Evolutionary conservation across 1,140 invertebrate species (phyloP).

Genomic region (Drosophila murphyi): DNA sequence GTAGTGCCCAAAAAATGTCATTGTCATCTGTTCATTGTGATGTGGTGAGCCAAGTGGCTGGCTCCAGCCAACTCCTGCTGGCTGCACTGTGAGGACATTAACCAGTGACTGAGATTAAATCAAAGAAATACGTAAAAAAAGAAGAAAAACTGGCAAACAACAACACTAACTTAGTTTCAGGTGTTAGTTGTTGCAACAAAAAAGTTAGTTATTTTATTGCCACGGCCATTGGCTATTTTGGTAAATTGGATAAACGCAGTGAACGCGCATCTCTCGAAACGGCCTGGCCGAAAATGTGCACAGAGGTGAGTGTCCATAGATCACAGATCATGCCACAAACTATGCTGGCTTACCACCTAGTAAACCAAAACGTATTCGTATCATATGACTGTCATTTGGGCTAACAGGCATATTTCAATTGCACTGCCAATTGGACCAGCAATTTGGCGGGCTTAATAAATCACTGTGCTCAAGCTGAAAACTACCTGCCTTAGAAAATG

Average conservation of each 20-base stretch:
- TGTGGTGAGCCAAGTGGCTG: constrained; percentile 59
- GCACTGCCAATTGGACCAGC: constrained; percentile 36
- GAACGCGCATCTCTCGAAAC: constrained; percentile 49
- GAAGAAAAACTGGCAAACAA: constrained; percentile 16
- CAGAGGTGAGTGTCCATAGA: constrained; percentile 63
- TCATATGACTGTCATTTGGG: constrained; percentile 3
- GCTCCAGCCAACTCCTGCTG: constrained; percentile 43
- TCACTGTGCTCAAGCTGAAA: not conserved
- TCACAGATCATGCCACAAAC: constrained; percentile 8
- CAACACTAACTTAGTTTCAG: constrained; percentile 22
- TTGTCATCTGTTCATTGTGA: constrained; percentile 67
- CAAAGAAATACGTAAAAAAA: not conserved
- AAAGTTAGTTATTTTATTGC: constrained; percentile 13
- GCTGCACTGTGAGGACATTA: constrained; percentile 53
- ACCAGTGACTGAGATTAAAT: constrained; percentile 38
- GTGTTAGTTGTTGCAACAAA: constrained; percentile 18
- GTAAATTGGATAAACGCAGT: constrained; percentile 69
- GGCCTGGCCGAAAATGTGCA: constrained; percentile 80
- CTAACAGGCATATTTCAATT: not conserved
- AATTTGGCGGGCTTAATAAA: constrained; percentile 38
- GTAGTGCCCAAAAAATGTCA: constrained; percentile 53
- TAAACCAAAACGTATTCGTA: not conserved
- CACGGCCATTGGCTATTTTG: constrained; percentile 30
- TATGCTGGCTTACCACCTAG: not conserved
- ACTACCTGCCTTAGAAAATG: constrained; percentile 6